Percentiles rank a stretch among this genome's conserved stretches.
phyloP scores from a whole-genome alignment of 2,888 invertebrate species.

The Noctua fimbriata region DNA sequence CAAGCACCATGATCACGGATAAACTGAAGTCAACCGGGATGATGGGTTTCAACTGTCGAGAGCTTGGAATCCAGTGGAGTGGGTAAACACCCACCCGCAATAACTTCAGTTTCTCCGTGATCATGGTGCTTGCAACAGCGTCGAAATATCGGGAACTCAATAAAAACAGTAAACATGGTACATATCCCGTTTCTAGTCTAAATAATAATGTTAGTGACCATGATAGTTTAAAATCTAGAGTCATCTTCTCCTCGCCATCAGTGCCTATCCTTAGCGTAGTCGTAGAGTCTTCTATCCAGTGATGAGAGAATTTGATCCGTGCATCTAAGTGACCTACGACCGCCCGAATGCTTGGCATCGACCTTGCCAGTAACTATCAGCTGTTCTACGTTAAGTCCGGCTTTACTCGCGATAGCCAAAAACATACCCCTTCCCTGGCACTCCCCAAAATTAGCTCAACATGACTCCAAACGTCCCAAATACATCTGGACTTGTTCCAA shows the following conservation, averaged over 20 bases:
- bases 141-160: too few species aligned
- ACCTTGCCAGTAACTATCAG: background rate
- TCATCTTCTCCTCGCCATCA: background rate
- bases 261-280: background rate
- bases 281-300: background rate
- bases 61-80: too few species aligned
- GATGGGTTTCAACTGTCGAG: too few species aligned
- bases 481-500: conserved; percentile 58
- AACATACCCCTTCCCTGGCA: background rate
- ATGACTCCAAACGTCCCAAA: conserved; percentile 30
- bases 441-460: conserved; percentile 37
- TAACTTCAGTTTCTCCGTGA: too few species aligned
- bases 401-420: background rate
- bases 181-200: too few species aligned
- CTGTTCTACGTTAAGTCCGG: background rate
- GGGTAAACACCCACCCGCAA: too few species aligned
- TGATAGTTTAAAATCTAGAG: too few species aligned
- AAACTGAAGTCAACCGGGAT: too few species aligned
- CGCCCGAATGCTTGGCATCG: background rate
- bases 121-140: too few species aligned
- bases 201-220: too few species aligned
- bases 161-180: too few species aligned
- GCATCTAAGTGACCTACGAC: background rate
- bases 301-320: background rate
- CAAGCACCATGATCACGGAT: too few species aligned